Percentiles rank a stretch among this genome's conserved stretches.
These are phyloP conservation scores for Podilymbus podiceps DNA, from an alignment of 2,113 vertebrate species.

Conservation along the genomic window DNA sequence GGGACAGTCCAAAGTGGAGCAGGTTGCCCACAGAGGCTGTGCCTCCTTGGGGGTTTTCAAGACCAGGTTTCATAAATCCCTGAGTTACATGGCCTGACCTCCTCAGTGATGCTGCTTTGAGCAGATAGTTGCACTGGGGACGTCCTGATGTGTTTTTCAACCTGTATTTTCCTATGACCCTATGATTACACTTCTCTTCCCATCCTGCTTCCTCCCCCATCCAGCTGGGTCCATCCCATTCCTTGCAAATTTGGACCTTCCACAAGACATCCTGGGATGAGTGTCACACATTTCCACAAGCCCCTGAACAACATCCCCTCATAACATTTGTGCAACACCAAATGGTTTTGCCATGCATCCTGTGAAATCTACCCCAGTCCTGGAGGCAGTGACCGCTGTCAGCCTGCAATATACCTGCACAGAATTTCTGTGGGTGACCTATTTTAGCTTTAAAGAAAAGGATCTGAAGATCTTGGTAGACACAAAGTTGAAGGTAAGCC, in stretches of 20 bases:
- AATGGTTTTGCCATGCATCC: background rate
- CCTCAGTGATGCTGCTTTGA: background rate
- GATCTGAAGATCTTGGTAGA: background rate
- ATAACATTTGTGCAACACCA: background rate
- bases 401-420: background rate
- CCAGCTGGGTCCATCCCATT: background rate
- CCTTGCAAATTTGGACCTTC: background rate
- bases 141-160: background rate
- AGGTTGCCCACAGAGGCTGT: background rate
- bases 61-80: background rate
- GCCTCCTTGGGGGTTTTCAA: background rate
- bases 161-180: background rate
- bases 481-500: background rate
- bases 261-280: too few relatives aligned
- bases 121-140: too few relatives aligned
- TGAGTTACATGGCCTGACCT: background rate
- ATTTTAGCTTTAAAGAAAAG: background rate
- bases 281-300: background rate
- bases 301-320: background rate
- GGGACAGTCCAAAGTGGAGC: background rate
- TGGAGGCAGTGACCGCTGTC: background rate
- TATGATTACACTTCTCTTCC: background rate
- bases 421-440: background rate
- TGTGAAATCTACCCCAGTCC: background rate
- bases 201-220: background rate